Conservation (phyloP, 2,888 invertebrate genomes). For the Epirrita christyi region DNA sequence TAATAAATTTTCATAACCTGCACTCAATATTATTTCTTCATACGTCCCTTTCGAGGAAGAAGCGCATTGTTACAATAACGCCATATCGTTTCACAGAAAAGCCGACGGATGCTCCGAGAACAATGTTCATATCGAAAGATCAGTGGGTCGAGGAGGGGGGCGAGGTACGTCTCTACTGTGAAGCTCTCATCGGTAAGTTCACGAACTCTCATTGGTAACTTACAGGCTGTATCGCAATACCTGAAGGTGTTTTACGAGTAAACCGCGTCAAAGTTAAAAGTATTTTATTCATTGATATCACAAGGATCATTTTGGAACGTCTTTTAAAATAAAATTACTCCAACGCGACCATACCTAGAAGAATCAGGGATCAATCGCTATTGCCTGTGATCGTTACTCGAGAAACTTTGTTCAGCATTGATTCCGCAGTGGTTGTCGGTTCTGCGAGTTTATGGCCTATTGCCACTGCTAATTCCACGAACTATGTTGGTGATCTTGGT, state of each 20-base stretch:
- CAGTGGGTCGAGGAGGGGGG: constrained; percentile 86
- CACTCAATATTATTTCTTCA: constrained; percentile 10
- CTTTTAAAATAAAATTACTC: too few relatives aligned
- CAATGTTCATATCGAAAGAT: constrained; percentile 88
- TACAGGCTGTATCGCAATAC: background rate
- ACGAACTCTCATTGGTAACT: constrained; percentile 4
- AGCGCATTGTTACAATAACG: constrained; percentile 38
- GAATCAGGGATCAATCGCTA: too few relatives aligned
- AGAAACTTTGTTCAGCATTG: background rate
- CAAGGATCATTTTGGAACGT: too few relatives aligned
- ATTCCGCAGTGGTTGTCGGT: background rate
- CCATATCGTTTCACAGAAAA: constrained; percentile 80
- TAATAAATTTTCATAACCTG: background rate
- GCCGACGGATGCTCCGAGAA: constrained; percentile 85
- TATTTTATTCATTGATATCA: too few relatives aligned
- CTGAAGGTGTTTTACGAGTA: background rate
- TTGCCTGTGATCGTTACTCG: too few relatives aligned
- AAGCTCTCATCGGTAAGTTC: constrained; percentile 89
- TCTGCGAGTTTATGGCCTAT: too few relatives aligned
- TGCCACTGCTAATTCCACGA: too few relatives aligned
- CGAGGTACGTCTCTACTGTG: constrained; percentile 89
- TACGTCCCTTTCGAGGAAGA: constrained; percentile 39
- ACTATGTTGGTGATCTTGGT: too few relatives aligned
- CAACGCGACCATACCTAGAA: too few relatives aligned
- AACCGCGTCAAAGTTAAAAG: too few relatives aligned